Evolutionary conservation across 1,140 invertebrate genomes (phyloP).

Genomic region (Thaumetopoea pityocampa): DNA sequence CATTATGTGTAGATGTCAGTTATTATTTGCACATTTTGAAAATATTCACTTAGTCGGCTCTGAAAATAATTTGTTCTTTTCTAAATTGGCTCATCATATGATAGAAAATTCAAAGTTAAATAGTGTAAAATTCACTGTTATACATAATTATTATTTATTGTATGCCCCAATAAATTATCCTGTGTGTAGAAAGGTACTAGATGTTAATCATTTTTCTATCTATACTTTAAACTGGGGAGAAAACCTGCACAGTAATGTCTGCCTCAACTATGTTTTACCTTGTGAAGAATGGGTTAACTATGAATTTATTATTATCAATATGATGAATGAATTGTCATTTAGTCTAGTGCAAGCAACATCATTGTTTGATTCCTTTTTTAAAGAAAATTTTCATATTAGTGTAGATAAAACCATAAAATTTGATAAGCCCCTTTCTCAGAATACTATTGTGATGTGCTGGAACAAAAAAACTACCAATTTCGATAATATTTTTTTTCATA

Average conservation of each 20-base stretch:
- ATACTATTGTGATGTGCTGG: constrained; percentile 40
- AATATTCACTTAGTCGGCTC: constrained; percentile 45
- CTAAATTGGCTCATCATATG: constrained; percentile 20
- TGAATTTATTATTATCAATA: constrained; percentile 32
- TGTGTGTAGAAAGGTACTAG: constrained; percentile 10
- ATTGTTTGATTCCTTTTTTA: constrained; percentile 33
- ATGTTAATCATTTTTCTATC: constrained; percentile 26
- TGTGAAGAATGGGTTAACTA: constrained; percentile 20
- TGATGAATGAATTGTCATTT: not conserved
- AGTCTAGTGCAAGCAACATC: constrained; percentile 25
- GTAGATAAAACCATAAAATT: constrained; percentile 9
- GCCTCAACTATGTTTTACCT: not conserved
- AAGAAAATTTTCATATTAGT: constrained; percentile 23
- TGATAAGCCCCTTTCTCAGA: constrained; percentile 18
- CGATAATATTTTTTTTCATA: constrained; percentile 39
- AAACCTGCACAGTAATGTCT: constrained; percentile 1
- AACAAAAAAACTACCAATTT: constrained; percentile 34
- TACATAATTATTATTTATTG: constrained; percentile 13
- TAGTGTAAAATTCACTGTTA: constrained; percentile 28
- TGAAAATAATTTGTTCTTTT: constrained; percentile 32
- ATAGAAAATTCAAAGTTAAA: constrained; percentile 31
- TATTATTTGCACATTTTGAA: constrained; percentile 41
- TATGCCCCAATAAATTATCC: constrained; percentile 8
- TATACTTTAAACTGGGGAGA: constrained; percentile 25
- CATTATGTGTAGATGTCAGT: constrained; percentile 25